Conservation (phyloP, 2,113 vertebrate genomes). For the Microtus richardsoni region DNA sequence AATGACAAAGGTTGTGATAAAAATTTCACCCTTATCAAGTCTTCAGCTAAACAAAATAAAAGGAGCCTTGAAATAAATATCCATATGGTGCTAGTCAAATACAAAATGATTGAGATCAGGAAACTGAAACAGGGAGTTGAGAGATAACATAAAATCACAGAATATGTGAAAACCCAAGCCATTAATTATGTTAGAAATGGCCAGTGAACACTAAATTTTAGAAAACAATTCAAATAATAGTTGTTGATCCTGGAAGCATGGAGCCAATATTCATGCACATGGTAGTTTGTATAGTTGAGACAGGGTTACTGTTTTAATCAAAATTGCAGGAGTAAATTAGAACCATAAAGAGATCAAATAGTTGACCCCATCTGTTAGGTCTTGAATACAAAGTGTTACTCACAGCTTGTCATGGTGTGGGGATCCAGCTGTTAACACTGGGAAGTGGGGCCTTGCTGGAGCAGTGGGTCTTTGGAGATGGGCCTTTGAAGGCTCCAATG, state of each 20-base stretch:
- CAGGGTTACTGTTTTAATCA: not conserved
- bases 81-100: not conserved
- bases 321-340: not conserved
- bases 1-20: not conserved
- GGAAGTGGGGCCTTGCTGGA: not conserved
- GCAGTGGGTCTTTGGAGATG: not conserved
- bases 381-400: not conserved
- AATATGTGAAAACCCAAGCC: not conserved
- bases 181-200: not conserved
- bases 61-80: not conserved
- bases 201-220: not conserved
- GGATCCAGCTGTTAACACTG: not conserved
- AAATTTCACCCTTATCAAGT: slow-evolving; percentile 9
- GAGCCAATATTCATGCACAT: not conserved
- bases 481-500: not conserved
- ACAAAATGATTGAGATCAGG: slow-evolving; percentile 12
- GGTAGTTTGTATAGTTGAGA: not conserved
- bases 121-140: not conserved
- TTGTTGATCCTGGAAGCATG: not conserved
- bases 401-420: not conserved
- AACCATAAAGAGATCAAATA: not conserved
- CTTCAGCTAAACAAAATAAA: slow-evolving; percentile 24
- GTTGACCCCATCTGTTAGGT: not conserved
- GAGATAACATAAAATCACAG: not conserved
- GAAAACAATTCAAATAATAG: not conserved